Evolutionary conservation across 92 coral and sea anemone genomes (phyloP), one percentile per base, ranked within the genome.

Genomic region (Ricordea florida): DNA sequence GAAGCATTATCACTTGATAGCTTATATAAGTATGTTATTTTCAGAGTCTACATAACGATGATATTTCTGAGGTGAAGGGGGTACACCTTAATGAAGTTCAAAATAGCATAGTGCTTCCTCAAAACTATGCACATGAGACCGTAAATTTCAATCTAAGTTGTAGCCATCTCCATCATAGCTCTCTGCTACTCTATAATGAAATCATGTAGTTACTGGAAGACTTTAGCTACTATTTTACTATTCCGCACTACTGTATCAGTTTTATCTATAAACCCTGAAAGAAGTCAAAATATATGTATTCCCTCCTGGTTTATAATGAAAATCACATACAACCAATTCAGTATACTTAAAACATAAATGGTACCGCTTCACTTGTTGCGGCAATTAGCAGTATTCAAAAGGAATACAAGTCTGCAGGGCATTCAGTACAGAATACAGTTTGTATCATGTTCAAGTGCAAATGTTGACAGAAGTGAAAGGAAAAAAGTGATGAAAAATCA

Each of bases 381-480:
- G 74, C 38, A 14, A 71, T 80, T 49, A 70, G 62, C 48, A 60
- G 51, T 34, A 57, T 78, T 6, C 56, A 59, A 45, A 32, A 24
- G 27, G 10, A 57, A 47, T 31, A 38, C 24, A 22, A 36, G 14
- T 51, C 25, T 46, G 65, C 29, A 58, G 62, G 50, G 34, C 55
- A 77, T 62, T n/a, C n/a, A n/a, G n/a, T 80, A 80, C 62, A 70
- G 21, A 80, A 42, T 80, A 28, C 86, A 70, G 28, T 77, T 77
- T 64, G 26, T 78, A 66, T 65, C 76, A 65, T 78, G 84, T 78
- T 78, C 84, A 64, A 52, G 62, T 38, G 43, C 26, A 34, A 38
- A 66, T 78, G 51, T 64, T 51, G 84, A 78, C 69, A 78, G 84
- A 55, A 68, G 36, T 78, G 59, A 78, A 34, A 33, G 83, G 49